phyloP scores from a whole-genome alignment of 2,113 vertebrate species.

The Ptychochromis oligacanthus region DNA sequence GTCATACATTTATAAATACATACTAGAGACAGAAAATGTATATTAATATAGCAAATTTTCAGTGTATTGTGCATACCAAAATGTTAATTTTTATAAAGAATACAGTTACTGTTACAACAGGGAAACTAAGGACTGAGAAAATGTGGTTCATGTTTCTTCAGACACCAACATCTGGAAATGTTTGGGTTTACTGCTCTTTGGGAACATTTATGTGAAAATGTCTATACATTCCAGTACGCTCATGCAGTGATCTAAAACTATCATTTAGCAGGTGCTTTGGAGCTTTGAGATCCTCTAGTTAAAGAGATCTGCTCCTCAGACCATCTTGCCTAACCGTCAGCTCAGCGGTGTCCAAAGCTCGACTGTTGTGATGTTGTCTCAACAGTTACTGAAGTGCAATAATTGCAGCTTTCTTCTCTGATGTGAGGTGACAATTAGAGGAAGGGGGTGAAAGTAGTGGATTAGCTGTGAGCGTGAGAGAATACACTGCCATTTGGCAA shows the following conservation, averaged over 20 bases:
- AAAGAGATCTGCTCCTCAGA: slow-evolving; percentile 58
- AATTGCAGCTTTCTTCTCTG: slow-evolving; percentile 80
- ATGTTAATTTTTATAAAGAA: not conserved
- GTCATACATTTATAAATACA: not conserved
- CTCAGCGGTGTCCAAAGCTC: slow-evolving; percentile 67
- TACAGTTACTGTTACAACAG: not conserved
- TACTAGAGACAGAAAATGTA: not conserved
- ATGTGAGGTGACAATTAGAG: slow-evolving; percentile 74
- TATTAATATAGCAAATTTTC: no score
- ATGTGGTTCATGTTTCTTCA: slow-evolving; percentile 17
- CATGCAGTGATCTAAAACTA: slow-evolving; percentile 44
- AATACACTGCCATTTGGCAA: slow-evolving; percentile 67
- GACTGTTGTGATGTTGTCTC: slow-evolving; percentile 79
- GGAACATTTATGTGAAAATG: slow-evolving; percentile 53
- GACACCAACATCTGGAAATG: slow-evolving; percentile 46
- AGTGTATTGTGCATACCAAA: not conserved
- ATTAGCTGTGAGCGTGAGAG: slow-evolving; percentile 64
- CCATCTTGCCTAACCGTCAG: slow-evolving; percentile 64
- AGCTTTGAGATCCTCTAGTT: slow-evolving; percentile 56
- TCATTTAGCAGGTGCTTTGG: slow-evolving; percentile 65
- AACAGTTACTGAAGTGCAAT: slow-evolving; percentile 80
- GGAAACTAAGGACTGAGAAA: slow-evolving; percentile 3
- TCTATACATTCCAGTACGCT: slow-evolving; percentile 32
- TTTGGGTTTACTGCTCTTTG: slow-evolving; percentile 33
- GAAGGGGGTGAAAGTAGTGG: slow-evolving; percentile 49